phyloP scores from a whole-genome alignment of 2,888 invertebrate genomes.

The Sphaeridia pumilis region DNA sequence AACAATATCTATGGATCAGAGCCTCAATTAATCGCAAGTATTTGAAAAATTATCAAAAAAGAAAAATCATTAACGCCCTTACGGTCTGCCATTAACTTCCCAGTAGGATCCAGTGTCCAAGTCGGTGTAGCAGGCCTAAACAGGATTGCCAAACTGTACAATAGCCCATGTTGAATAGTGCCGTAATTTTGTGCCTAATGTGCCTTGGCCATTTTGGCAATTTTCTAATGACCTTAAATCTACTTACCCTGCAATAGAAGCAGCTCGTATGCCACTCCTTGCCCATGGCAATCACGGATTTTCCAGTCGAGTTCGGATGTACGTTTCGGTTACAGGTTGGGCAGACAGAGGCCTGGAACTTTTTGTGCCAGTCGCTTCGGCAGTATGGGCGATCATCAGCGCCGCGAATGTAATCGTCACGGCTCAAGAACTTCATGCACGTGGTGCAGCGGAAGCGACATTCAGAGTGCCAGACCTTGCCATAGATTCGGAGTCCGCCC shows the following conservation, averaged over 20 bases:
- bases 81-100: slow-evolving; percentile 12
- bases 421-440: slow-evolving; percentile 10
- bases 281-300: slow-evolving; percentile 14
- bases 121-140: slow-evolving; percentile 15
- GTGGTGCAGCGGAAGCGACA: slow-evolving; percentile 10
- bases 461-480: slow-evolving; percentile 15
- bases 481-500: slow-evolving; percentile 10
- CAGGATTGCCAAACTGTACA: not conserved
- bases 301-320: slow-evolving; percentile 6
- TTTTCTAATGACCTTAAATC: not conserved
- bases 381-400: slow-evolving; percentile 12
- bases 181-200: not conserved
- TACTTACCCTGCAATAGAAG: slow-evolving; percentile 13
- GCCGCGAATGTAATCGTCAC: slow-evolving; percentile 16
- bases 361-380: slow-evolving; percentile 13
- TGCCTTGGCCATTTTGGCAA: not conserved
- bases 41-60: too few relatives aligned
- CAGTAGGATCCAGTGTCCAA: slow-evolving; percentile 9
- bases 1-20: too few relatives aligned
- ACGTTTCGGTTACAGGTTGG: slow-evolving; percentile 12
- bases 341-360: slow-evolving; percentile 7
- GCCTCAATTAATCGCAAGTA: too few relatives aligned
- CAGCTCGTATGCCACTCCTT: slow-evolving; percentile 13
- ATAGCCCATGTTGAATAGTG: not conserved
- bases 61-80: too few relatives aligned